Percentiles rank a stretch among this genome's conserved stretches.
phyloP scores from a whole-genome alignment of 1,140 invertebrate species.

The Cotesia typhae region DNA sequence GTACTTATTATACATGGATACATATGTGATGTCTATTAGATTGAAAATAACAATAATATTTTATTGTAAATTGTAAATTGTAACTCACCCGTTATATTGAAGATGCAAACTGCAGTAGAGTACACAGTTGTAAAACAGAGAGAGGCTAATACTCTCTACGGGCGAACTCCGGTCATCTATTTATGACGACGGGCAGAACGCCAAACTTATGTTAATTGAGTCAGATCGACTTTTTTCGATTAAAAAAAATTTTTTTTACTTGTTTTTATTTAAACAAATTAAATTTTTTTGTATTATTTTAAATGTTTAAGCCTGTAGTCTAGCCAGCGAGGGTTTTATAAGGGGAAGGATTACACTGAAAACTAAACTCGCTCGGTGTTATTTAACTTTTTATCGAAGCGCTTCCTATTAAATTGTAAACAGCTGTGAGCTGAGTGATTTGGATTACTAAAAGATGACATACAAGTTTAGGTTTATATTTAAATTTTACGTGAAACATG shows the following conservation, averaged over 20 bases:
- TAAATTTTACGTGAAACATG: no score
- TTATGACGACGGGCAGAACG: slow-evolving; percentile 56
- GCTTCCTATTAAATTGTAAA: neutral
- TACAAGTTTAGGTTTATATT: no score
- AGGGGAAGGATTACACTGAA: no score
- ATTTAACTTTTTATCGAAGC: no score
- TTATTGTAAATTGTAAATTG: slow-evolving; percentile 5
- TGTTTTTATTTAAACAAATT: neutral
- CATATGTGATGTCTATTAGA: no score
- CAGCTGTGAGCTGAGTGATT: neutral
- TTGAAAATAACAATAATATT: neutral
- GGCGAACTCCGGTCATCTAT: slow-evolving; percentile 54
- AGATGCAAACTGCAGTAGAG: neutral
- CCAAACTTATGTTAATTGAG: slow-evolving; percentile 63
- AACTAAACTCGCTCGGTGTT: no score
- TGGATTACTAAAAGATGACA: neutral
- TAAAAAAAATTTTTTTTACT: neutral
- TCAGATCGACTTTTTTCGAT: slow-evolving; percentile 52
- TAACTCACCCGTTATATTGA: slow-evolving; percentile 27
- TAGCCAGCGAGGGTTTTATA: no score
- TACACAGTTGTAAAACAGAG: slow-evolving; percentile 47
- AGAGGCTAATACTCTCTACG: slow-evolving; percentile 62
- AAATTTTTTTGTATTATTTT: no score
- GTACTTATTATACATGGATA: no score
- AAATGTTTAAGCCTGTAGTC: no score